These are phyloP conservation scores for Lepidonotus clava DNA, from an alignment of 2,888 invertebrate genomes.

Conservation along the genomic window DNA sequence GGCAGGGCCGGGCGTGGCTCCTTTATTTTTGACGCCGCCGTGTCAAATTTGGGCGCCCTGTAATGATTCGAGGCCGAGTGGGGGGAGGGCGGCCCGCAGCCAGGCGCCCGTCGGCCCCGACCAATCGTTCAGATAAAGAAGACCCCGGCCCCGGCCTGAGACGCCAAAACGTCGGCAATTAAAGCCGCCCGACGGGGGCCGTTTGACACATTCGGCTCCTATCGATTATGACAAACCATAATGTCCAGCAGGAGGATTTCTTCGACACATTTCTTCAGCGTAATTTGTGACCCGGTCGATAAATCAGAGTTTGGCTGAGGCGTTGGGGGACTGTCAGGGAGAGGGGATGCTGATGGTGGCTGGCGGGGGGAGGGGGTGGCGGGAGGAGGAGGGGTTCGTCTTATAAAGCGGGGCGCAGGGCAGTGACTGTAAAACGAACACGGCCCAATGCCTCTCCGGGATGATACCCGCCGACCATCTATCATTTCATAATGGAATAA, in stretches of 20 bases:
- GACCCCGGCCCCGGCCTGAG: background rate
- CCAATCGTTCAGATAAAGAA: constrained; percentile 45
- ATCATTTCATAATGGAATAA: constrained; percentile 49
- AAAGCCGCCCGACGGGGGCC: constrained; percentile 23
- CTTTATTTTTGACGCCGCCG: constrained; percentile 44
- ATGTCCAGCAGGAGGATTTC: constrained; percentile 51
- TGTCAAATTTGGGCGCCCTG: constrained; percentile 39
- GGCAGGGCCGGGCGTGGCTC: background rate
- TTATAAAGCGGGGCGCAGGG: background rate
- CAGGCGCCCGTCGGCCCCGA: background rate
- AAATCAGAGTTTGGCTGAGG: constrained; percentile 28
- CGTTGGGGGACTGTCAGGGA: background rate
- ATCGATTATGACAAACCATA: constrained; percentile 50
- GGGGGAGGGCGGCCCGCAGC: background rate
- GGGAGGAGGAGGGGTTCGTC: background rate
- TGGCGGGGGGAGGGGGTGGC: background rate
- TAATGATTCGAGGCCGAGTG: background rate
- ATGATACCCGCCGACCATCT: constrained; percentile 43
- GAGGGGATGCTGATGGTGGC: background rate
- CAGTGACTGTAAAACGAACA: constrained; percentile 2
- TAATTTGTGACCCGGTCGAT: constrained; percentile 45
- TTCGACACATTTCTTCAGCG: constrained; percentile 50
- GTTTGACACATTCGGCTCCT: constrained; percentile 44
- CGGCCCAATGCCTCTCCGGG: constrained; percentile 35
- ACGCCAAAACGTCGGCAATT: constrained; percentile 32